These are phyloP conservation scores for Scomberomorus guttatus DNA, from an alignment of 2,797 vertebrate species.

Conservation along the genomic window DNA sequence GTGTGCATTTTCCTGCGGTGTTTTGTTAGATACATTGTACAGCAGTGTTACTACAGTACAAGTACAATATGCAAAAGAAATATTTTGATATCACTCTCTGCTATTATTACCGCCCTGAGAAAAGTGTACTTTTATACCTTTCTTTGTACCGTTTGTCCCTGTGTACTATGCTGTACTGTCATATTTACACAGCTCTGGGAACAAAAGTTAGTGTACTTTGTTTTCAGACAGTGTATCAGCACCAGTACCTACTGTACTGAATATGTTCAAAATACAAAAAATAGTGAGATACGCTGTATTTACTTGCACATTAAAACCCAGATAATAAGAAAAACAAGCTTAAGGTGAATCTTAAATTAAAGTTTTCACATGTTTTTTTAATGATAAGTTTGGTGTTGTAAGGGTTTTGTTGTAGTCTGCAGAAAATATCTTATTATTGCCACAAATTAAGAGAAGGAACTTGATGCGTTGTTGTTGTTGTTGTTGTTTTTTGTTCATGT, in stretches of 20 bases:
- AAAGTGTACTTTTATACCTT: constrained; percentile 1
- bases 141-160: constrained; percentile 21
- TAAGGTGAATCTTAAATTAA: neutral
- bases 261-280: constrained; percentile 13
- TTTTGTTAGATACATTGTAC: constrained; percentile 16
- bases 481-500: neutral
- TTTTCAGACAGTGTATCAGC: neutral
- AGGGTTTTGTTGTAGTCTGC: constrained; percentile 3
- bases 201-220: neutral
- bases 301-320: constrained; percentile 3
- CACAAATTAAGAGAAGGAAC: constrained; percentile 9
- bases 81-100: constrained; percentile 23
- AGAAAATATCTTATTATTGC: constrained; percentile 9
- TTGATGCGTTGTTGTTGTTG: neutral
- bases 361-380: constrained; percentile 1
- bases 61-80: neutral
- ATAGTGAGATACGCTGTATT: neutral
- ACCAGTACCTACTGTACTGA: neutral
- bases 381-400: neutral
- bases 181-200: neutral
- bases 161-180: constrained; percentile 19
- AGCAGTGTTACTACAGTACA: constrained; percentile 4
- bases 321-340: constrained; percentile 1
- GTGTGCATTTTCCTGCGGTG: neutral
- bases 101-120: constrained; percentile 14